Base-by-base conservation (phyloP, 2,888 invertebrate genomes). In the Synanthedon tipuliformis region DNA sequence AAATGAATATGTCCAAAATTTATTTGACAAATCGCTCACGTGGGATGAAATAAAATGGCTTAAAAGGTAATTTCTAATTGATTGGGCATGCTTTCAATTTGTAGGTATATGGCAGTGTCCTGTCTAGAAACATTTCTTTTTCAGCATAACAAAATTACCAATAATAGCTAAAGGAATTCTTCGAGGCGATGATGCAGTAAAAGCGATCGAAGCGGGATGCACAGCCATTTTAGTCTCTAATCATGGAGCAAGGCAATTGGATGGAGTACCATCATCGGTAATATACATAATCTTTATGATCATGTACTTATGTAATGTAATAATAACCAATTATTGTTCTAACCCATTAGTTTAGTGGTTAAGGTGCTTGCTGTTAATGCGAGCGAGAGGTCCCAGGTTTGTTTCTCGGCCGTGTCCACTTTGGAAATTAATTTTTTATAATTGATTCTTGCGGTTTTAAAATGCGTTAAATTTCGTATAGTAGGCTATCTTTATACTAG, bases 31-130 rank as follows among this genome's bases (percentile, higher is more conserved):
- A 55, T 90, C 93, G 1, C 73, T 97, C 15, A 92, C 92, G 1
- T 98, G 98, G 98, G 82, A 92, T n/a, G 96, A 95, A 64, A 89
- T 98, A 0, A 84, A 89, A 55, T 98, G 97, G 97, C 81, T 98
- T 12, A 92, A 92, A 72, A 90, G 90, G 89, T 91, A 71, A 57
- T 53, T 45, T 41, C 41, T 48, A 12, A 12, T 45, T 45, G 13
- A 45, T 41, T 23, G 23, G 23, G 4, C 23, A 23, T 34, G 34
- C 34, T 34, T 34, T 34, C 34, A 34, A 45, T n/a, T n/a, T n/a
- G n/a, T n/a, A n/a, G n/a, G n/a, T n/a, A n/a, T n/a, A n/a, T n/a
- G n/a, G n/a, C n/a, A n/a, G n/a, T n/a, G 13, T 45, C 8, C n/a
- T n/a, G 3, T 5, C 5, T 23, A 23, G 4, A 10, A 34, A 34